Evolutionary conservation across 2,888 invertebrate genomes (phyloP).

Genomic region (Perithous albicinctus): DNA sequence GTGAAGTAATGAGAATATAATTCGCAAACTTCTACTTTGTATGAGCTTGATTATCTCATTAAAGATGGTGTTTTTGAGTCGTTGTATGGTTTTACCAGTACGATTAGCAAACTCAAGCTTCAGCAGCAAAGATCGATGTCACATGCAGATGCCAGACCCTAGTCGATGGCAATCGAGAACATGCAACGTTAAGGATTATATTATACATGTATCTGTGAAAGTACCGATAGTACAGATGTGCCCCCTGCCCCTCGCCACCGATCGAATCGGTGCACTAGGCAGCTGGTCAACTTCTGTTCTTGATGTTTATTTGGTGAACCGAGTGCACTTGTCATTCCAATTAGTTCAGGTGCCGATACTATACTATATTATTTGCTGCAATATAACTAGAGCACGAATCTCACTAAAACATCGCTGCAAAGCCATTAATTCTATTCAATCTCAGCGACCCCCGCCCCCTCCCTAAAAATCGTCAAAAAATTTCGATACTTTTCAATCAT

Average conservation of each 20-base stretch:
- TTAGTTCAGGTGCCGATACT: conserved; percentile 74
- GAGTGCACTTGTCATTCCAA: conserved; percentile 81
- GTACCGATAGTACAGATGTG: conserved; percentile 18
- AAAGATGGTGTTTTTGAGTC: no score
- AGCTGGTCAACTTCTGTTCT: conserved; percentile 80
- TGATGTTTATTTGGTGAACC: conserved; percentile 81
- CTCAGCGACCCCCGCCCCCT: no score
- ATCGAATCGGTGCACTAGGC: conserved; percentile 65
- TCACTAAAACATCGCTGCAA: no score
- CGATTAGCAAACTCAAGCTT: conserved; percentile 15
- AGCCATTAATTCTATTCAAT: no score
- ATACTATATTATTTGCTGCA: background rate
- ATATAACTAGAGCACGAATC: background rate
- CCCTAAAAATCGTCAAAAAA: no score
- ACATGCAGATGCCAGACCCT: conserved; percentile 49
- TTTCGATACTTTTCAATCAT: no score
- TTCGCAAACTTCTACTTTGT: no score
- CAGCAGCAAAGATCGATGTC: conserved; percentile 48
- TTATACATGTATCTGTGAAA: conserved; percentile 41
- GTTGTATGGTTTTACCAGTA: no score
- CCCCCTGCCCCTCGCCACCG: conserved; percentile 38
- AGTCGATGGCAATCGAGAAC: conserved; percentile 53
- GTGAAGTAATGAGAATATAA: no score
- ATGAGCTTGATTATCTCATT: no score
- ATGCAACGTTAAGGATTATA: conserved; percentile 32